Evolutionary conservation across 1,140 invertebrate genomes (phyloP).

Genomic region (Aleiodes sp.): DNA sequence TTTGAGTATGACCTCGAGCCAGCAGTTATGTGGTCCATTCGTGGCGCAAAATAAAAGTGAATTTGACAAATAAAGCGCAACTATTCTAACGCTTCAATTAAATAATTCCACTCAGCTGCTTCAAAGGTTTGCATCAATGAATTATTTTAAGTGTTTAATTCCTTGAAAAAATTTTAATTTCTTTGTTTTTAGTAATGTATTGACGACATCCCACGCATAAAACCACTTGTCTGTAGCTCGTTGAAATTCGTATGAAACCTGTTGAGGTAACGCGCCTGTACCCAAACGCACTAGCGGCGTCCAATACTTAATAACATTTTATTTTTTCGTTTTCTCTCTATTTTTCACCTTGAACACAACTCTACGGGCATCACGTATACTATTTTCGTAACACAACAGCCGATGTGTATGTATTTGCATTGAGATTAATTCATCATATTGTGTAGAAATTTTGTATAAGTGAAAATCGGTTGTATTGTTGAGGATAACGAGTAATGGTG

Average conservation of each 20-base stretch:
- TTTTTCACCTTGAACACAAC: conserved; percentile 31
- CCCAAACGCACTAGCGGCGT: not conserved
- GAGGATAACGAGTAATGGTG: not conserved
- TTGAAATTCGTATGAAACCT: conserved; percentile 20
- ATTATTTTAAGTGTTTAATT: too few relatives aligned
- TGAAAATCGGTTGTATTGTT: not conserved
- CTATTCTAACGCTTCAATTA: not conserved
- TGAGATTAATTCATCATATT: conserved; percentile 22
- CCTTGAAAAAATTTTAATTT: not conserved
- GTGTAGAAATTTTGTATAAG: not conserved
- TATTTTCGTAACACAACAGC: conserved; percentile 31
- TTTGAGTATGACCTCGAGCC: conserved; percentile 13
- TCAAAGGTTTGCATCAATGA: not conserved
- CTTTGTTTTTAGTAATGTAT: not conserved
- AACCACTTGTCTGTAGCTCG: not conserved
- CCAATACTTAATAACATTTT: not conserved
- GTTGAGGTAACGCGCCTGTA: conserved; percentile 28
- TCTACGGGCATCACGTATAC: not conserved
- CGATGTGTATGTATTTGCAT: conserved; percentile 25
- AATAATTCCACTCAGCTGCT: not conserved
- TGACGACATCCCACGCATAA: not conserved
- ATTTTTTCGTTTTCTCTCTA: conserved; percentile 18
- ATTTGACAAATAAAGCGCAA: not conserved
- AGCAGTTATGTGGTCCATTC: conserved; percentile 2
- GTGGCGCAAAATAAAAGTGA: conserved; percentile 14